Conservation (phyloP, 2,797 vertebrate species). For the Pelobates cultripes region DNA sequence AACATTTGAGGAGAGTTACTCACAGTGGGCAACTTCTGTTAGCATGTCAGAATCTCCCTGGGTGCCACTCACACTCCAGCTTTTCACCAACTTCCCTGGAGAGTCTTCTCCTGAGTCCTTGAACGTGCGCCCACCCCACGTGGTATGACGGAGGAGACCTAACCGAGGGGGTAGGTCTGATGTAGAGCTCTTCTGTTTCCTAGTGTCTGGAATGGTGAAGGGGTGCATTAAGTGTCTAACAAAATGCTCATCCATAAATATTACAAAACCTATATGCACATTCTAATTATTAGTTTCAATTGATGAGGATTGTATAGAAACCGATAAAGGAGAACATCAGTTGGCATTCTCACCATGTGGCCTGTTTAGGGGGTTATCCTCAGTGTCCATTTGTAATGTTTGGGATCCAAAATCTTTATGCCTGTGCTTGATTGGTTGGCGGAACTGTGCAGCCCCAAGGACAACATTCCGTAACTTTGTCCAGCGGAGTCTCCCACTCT, state of each 20-base stretch:
- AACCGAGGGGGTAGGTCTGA: slow-evolving; percentile 58
- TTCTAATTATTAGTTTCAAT: too few relatives aligned
- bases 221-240: too few relatives aligned
- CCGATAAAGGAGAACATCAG: too few relatives aligned
- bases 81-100: slow-evolving; percentile 77
- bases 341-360: slow-evolving; percentile 1
- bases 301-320: too few relatives aligned
- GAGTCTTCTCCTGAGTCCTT: slow-evolving; percentile 75
- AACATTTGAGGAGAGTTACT: slow-evolving; percentile 55
- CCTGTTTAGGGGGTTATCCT: slow-evolving; percentile 15
- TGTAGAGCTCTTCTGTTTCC: slow-evolving; percentile 19
- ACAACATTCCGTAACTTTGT: slow-evolving; percentile 91
- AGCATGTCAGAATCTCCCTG: slow-evolving; percentile 48
- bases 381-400: not conserved
- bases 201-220: slow-evolving; percentile 44
- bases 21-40: slow-evolving; percentile 64
- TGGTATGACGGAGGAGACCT: slow-evolving; percentile 84
- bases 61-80: slow-evolving; percentile 82
- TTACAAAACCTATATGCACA: too few relatives aligned
- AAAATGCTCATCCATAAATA: too few relatives aligned
- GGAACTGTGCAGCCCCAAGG: slow-evolving; percentile 89
- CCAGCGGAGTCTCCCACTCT: slow-evolving; percentile 88
- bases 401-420: slow-evolving; percentile 61
- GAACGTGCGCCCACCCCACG: slow-evolving; percentile 86
- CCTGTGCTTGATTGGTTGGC: slow-evolving; percentile 81